These are phyloP conservation scores for Schizothorax lantsangensis DNA, from an alignment of 2,797 vertebrate species.

Conservation along the genomic window DNA sequence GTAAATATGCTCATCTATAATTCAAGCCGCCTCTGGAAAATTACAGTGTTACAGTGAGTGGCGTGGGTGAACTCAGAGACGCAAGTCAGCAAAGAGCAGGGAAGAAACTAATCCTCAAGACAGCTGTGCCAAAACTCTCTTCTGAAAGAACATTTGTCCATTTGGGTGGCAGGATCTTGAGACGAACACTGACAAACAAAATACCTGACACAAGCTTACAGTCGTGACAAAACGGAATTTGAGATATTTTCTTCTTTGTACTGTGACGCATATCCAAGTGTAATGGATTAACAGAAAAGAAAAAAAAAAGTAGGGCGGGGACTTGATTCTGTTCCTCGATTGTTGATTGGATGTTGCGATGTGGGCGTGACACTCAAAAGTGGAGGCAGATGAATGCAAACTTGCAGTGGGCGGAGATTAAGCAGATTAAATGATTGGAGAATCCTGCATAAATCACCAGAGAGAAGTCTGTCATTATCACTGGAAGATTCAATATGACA, in stretches of 20 bases:
- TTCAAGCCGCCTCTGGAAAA: slow-evolving; percentile 57
- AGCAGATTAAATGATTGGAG: not conserved
- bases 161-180: not conserved
- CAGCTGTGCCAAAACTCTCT: not conserved
- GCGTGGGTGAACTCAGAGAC: slow-evolving; percentile 26
- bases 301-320: not conserved
- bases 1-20: slow-evolving; percentile 63
- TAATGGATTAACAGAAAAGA: not conserved
- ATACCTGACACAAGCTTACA: slow-evolving; percentile 3
- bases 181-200: not conserved
- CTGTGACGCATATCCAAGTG: not conserved
- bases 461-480: not conserved
- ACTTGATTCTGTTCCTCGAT: not conserved
- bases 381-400: not conserved
- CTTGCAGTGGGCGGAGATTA: not conserved
- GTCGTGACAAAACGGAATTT: not conserved
- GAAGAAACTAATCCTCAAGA: slow-evolving; percentile 17
- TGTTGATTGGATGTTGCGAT: not conserved
- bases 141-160: not conserved
- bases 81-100: slow-evolving; percentile 27
- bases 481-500: not conserved
- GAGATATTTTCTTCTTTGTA: not conserved
- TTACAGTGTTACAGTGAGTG: slow-evolving; percentile 54
- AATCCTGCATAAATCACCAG: not conserved
- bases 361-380: not conserved